Evolutionary conservation across 2,797 vertebrate genomes (phyloP).

Genomic region (Steatocranus sp.): DNA sequence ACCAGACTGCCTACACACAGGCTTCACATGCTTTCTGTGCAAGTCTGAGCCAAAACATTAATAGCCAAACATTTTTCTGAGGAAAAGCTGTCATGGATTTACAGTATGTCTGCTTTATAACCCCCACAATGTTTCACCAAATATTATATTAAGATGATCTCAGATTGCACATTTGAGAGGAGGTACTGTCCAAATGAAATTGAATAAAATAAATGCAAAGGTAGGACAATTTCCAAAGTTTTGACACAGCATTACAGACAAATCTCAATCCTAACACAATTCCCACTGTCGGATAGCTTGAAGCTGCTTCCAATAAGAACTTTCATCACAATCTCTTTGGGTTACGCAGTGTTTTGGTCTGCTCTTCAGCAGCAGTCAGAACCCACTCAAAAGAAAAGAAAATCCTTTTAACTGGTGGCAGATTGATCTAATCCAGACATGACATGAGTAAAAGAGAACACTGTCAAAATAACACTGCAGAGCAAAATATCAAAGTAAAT

Average conservation of each 20-base stretch:
- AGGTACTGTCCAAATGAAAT: conserved; percentile 22
- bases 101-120: conserved; percentile 16
- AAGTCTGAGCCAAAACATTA: conserved; percentile 34
- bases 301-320: conserved; percentile 67
- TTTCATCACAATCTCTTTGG: conserved; percentile 46
- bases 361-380: conserved; percentile 51
- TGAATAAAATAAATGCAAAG: conserved; percentile 42
- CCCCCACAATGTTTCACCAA: conserved; percentile 24
- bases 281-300: conserved; percentile 41
- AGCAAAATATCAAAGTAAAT: conserved; percentile 36
- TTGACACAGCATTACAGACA: conserved; percentile 43
- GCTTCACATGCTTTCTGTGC: conserved; percentile 26
- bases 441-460: conserved; percentile 46
- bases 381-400: conserved; percentile 30
- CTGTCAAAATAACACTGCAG: conserved; percentile 50
- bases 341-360: conserved; percentile 54
- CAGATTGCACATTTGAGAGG: conserved; percentile 39
- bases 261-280: conserved; percentile 41
- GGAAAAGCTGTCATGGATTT: conserved; percentile 38
- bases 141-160: conserved; percentile 17
- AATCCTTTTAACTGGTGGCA: conserved; percentile 43
- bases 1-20: conserved; percentile 5
- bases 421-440: conserved; percentile 58
- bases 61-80: conserved; percentile 51
- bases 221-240: conserved; percentile 31